A percentile compares a stretch with the other conserved stretches of the same genome.
These are phyloP conservation scores for Apamea monoglypha DNA, from an alignment of 2,888 invertebrate genomes.

Conservation along the genomic window DNA sequence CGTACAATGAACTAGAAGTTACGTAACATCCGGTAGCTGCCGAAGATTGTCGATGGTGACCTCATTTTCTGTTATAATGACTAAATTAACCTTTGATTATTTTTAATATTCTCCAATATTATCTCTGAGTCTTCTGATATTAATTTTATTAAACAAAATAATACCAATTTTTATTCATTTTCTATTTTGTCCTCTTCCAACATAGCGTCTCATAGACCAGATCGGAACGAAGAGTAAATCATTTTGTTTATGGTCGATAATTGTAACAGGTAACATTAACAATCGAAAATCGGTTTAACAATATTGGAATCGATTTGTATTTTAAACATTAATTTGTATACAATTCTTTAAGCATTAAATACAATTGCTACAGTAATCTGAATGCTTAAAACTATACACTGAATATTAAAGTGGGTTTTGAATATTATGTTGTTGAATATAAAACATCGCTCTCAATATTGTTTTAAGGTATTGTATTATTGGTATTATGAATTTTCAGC, in stretches of 20 bases:
- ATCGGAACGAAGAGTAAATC: conserved; percentile 23
- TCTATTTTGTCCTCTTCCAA: conserved; percentile 48
- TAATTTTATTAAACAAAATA: not conserved
- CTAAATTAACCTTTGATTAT: not conserved
- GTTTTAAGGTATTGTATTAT: not conserved
- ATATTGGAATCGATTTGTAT: conserved; percentile 10
- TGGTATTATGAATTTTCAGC: not conserved
- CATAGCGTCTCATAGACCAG: conserved; percentile 40
- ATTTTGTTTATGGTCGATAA: conserved; percentile 39
- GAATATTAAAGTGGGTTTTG: rapidly evolving
- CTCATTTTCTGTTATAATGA: conserved; percentile 1
- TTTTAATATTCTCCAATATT: not conserved
- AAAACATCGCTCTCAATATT: not conserved
- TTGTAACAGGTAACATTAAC: conserved; percentile 48
- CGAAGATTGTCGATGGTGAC: conserved; percentile 62
- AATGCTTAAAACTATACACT: not conserved
- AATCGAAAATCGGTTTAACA: conserved; percentile 2
- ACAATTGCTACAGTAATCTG: rapidly evolving
- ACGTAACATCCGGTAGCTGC: conserved; percentile 60
- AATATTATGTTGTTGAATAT: rapidly evolving
- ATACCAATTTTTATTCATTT: not conserved
- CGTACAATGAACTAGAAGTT: conserved; percentile 49
- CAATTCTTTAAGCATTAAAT: rapidly evolving
- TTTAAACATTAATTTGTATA: too few species aligned
- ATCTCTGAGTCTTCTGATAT: not conserved